These are phyloP conservation scores for Arothron firmamentum DNA, from an alignment of 2,113 vertebrate genomes.

Conservation along the genomic window DNA sequence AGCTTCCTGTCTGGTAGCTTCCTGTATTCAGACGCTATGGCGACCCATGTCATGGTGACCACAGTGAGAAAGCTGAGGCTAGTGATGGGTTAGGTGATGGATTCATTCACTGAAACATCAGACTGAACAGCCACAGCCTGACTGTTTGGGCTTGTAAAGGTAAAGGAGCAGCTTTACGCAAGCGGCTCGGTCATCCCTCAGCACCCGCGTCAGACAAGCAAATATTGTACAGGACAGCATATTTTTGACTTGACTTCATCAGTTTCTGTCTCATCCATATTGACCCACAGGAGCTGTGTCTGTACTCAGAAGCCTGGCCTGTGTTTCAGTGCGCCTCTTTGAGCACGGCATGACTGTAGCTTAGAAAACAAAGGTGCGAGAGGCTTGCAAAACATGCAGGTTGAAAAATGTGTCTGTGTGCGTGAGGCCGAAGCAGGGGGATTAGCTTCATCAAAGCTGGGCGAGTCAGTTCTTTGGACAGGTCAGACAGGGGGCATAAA, in stretches of 20 bases:
- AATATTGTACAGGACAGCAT: too few species aligned
- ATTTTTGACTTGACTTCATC: too few species aligned
- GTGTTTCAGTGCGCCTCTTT: neutral
- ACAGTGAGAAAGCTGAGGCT: slow-evolving; percentile 1
- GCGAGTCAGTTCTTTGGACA: slow-evolving; percentile 22
- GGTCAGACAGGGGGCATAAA: slow-evolving; percentile 28
- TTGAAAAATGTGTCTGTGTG: slow-evolving; percentile 1
- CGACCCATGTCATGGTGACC: neutral
- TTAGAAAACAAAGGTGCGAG: neutral
- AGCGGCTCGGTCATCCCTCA: too few species aligned
- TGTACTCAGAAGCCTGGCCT: neutral
- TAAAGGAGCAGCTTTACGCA: too few species aligned
- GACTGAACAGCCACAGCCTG: too few species aligned
- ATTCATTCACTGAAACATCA: too few species aligned
- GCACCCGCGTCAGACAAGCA: too few species aligned
- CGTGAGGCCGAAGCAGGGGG: neutral
- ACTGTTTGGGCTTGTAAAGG: too few species aligned
- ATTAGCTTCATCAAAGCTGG: slow-evolving; percentile 4
- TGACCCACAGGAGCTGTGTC: too few species aligned
- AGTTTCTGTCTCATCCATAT: too few species aligned
- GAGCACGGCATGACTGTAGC: neutral
- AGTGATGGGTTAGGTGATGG: too few species aligned
- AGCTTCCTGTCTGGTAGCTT: slow-evolving; percentile 61
- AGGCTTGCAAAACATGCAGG: neutral
- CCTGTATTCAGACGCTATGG: slow-evolving; percentile 13